Base-by-base conservation (phyloP, 2,113 vertebrate genomes). In the Rhinolophus ferrumequinum region DNA sequence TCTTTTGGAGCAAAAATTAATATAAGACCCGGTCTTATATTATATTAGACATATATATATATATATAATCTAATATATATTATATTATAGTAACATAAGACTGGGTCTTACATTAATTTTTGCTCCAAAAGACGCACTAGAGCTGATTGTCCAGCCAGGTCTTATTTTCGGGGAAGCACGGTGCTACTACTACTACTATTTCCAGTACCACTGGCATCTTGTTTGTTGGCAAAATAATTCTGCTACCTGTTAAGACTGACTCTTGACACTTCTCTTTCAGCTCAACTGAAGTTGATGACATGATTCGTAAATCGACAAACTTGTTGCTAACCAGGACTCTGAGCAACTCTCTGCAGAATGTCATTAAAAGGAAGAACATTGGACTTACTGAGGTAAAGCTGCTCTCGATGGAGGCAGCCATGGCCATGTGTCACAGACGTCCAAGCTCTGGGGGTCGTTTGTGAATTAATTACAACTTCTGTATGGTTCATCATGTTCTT, bases 301-400 rank as follows among this genome's bases (percentile, higher is more conserved):
- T 99, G 99, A 99, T 99, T 96, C 98, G 99, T 83, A 99, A 99
- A 98, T 99, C 99, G 3, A 99, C 99, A 0, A 99, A 99, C 38
- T 98, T 99, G 92, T 97, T 99, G 97, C 98, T 99, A 97, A 99
- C 99, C 84, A 98, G 99, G 69, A 99, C 99, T 0, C 99, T 99
- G 88, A 99, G 99, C 98, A 98, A 99, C 98, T 99, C 99, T 92
- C 98, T 99, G 86, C 99, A 99, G 97, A 99, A 99, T 0, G 99
- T 99, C 97, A 99, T 99, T 93, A 99, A 99, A 98, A 99, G 99
- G 98, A 99, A 98, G 97, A 99, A 99, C 30, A 99, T 99, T 0
- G 99, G 99, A 1, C 98, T 99, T 82, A 99, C 99, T 0, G 99
- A 99, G 99, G 99, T 99, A 97, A 98, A 97, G 60, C 8, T 64